Conservation (phyloP, 2,113 vertebrate species). For the Alethe castanea region DNA sequence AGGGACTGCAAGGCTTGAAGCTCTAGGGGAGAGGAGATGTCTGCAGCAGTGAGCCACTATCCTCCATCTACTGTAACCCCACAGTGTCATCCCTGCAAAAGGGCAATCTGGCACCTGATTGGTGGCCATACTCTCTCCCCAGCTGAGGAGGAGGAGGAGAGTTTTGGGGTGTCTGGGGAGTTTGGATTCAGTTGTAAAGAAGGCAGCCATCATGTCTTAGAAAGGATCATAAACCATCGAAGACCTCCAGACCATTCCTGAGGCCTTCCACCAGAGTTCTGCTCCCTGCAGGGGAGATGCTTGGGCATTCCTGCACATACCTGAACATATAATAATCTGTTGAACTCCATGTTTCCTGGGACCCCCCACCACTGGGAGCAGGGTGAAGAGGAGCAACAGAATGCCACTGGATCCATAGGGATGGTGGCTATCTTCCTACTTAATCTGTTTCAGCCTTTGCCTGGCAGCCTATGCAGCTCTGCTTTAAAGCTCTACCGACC, state of each 20-base stretch:
- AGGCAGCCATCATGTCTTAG: background rate
- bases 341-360: background rate
- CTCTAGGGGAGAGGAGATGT: background rate
- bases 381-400: background rate
- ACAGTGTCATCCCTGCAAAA: background rate
- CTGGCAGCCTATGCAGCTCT: background rate
- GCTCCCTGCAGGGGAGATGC: background rate
- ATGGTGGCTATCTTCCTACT: background rate
- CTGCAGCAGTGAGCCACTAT: background rate
- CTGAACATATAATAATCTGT: background rate
- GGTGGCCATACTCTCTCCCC: accelerated
- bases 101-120: background rate
- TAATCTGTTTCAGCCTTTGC: background rate
- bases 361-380: background rate
- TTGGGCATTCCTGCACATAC: background rate
- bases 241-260: background rate
- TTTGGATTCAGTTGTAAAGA: background rate
- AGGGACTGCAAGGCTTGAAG: background rate
- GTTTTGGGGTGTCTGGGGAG: background rate
- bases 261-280: background rate
- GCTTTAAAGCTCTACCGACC: background rate
- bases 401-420: background rate
- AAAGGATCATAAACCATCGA: background rate
- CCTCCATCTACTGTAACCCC: background rate
- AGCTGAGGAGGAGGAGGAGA: background rate